A percentile compares a stretch with the other conserved stretches of the same genome.
These are phyloP conservation scores for Ia io DNA, from an alignment of 2,113 vertebrate species.

Conservation along the genomic window DNA sequence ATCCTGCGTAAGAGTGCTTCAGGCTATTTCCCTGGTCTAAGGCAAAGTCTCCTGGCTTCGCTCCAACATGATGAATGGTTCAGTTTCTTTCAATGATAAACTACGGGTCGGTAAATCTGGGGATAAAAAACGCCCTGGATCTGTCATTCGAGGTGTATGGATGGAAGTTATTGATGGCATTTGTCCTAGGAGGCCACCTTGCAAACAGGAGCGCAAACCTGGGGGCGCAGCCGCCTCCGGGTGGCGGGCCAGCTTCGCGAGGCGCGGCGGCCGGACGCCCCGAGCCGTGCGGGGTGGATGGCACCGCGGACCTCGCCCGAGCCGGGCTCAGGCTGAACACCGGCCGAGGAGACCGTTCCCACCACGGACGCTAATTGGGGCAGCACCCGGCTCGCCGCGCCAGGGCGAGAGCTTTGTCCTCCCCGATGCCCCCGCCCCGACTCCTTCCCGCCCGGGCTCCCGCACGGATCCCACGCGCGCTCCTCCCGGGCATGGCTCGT, in stretches of 20 bases:
- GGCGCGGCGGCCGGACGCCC: neutral
- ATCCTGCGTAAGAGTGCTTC: neutral
- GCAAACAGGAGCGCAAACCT: neutral
- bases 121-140: neutral
- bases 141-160: neutral
- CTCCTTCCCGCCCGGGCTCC: neutral
- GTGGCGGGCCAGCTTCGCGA: neutral
- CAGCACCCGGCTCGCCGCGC: neutral
- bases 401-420: neutral
- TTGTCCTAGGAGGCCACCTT: neutral
- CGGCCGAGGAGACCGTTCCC: neutral
- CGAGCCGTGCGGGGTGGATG: neutral
- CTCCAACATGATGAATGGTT: neutral
- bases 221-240: neutral
- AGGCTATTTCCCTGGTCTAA: neutral
- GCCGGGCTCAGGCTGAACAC: neutral
- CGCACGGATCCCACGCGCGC: neutral
- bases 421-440: neutral
- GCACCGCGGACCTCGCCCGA: neutral
- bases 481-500: no score
- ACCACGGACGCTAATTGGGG: neutral
- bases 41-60: neutral
- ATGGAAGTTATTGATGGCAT: neutral
- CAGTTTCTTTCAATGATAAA: slow-evolving; percentile 22
- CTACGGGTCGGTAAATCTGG: neutral